Conservation (phyloP, 30 jellyfish, hydroid and myxozoan species). For the Hydra vulgaris region DNA sequence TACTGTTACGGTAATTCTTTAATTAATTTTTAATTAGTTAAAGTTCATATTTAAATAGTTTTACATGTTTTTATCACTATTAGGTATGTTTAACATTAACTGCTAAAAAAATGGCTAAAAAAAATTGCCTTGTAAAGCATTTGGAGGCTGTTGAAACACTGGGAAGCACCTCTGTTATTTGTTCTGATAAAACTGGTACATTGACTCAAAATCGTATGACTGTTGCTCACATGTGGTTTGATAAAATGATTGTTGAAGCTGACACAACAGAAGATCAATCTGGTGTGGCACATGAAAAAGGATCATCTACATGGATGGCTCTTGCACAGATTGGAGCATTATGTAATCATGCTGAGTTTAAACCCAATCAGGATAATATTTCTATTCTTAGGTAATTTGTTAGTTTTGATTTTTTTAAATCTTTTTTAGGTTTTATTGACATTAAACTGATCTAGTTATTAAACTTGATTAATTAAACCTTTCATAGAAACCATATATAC, state of each 20-base stretch:
- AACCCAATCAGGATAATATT: slow-evolving; percentile 63
- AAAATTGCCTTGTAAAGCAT: slow-evolving; percentile 97
- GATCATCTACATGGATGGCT: slow-evolving; percentile 91
- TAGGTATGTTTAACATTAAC: slow-evolving; percentile 95
- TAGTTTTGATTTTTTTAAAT: too few relatives aligned
- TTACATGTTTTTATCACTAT: too few relatives aligned
- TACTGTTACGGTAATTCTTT: slow-evolving; percentile 99
- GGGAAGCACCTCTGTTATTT: slow-evolving; percentile 98
- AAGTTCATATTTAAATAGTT: too few relatives aligned
- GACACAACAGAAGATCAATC: slow-evolving; percentile 99
- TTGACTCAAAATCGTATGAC: slow-evolving; percentile 98
- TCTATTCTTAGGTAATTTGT: slow-evolving; percentile 76
- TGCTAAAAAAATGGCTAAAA: slow-evolving; percentile 91
- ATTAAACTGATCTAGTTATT: too few relatives aligned
- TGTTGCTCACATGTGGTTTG: slow-evolving; percentile 99
- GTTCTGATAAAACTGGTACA: slow-evolving; percentile 99
- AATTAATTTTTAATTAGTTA: too few relatives aligned
- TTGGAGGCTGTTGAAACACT: slow-evolving; percentile 98
- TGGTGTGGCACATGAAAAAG: slow-evolving; percentile 96
- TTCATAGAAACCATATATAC: too few relatives aligned
- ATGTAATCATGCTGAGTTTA: slow-evolving; percentile 97
- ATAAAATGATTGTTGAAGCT: slow-evolving; percentile 77
- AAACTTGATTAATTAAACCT: too few relatives aligned
- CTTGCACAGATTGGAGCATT: slow-evolving; percentile 79
- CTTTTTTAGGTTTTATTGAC: too few relatives aligned